Evolutionary conservation across 2,888 invertebrate species (phyloP).

Genomic region (Drosophila atripex): DNA sequence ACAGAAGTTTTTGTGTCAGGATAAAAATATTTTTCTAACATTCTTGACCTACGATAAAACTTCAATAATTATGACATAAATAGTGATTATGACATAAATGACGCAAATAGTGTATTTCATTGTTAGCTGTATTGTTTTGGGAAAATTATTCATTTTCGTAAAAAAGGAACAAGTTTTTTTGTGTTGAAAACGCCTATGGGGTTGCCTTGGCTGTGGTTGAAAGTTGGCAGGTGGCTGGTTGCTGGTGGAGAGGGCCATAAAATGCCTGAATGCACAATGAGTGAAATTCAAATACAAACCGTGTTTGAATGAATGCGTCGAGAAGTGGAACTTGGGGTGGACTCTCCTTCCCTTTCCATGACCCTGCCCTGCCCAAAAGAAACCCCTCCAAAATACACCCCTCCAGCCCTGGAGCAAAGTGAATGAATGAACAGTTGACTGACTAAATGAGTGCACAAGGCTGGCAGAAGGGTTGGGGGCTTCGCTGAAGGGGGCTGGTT

Average conservation of each 20-base stretch:
- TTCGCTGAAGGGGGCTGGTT: neutral
- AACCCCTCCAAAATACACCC: neutral
- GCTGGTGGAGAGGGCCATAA: constrained; percentile 50
- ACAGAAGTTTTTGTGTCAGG: no score
- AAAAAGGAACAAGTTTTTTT: neutral
- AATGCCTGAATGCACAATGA: constrained; percentile 64
- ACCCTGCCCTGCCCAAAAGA: constrained; percentile 8
- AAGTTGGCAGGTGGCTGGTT: constrained; percentile 30
- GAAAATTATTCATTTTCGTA: no score
- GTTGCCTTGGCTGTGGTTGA: constrained; percentile 37
- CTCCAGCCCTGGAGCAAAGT: constrained; percentile 24
- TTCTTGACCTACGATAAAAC: no score
- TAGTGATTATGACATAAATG: no score
- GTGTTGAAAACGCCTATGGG: neutral
- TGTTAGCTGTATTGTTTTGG: no score
- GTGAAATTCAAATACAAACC: constrained; percentile 51
- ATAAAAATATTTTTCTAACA: no score
- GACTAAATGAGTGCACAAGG: constrained; percentile 49
- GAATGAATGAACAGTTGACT: constrained; percentile 60
- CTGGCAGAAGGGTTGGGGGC: constrained; percentile 5
- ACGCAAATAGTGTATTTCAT: no score
- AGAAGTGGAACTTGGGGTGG: constrained; percentile 26
- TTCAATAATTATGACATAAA: no score
- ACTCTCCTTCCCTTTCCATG: constrained; percentile 1
- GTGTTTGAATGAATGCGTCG: constrained; percentile 60